Conservation (phyloP, 1,140 invertebrate genomes). For the Cecropterus lyciades region DNA sequence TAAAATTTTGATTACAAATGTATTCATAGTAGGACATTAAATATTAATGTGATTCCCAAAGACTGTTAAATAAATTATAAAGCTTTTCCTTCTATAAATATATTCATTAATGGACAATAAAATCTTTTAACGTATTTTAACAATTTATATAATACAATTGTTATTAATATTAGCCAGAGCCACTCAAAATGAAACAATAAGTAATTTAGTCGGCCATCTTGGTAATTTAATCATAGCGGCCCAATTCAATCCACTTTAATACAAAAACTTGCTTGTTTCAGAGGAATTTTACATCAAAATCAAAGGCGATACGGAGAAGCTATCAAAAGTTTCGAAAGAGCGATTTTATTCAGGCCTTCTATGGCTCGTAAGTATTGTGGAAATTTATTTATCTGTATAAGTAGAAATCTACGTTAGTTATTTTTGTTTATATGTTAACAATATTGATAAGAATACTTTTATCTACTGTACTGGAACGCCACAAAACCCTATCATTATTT, state of each 20-base stretch:
- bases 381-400: too few relatives aligned
- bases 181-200: conserved; percentile 22
- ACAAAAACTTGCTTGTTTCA: conserved; percentile 85
- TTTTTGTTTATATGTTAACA: neutral
- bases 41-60: too few relatives aligned
- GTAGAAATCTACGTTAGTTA: neutral
- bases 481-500: too few relatives aligned
- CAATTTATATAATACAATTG: neutral
- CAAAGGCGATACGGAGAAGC: conserved; percentile 95
- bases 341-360: conserved; percentile 96
- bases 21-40: too few relatives aligned
- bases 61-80: too few relatives aligned
- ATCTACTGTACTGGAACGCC: too few relatives aligned
- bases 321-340: conserved; percentile 95
- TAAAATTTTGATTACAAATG: too few relatives aligned
- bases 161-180: conserved; percentile 7
- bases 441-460: too few relatives aligned
- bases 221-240: conserved; percentile 28
- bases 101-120: neutral
- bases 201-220: conserved; percentile 31
- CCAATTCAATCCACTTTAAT: conserved; percentile 32
- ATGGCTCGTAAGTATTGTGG: conserved; percentile 93
- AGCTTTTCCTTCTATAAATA: neutral
- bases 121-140: neutral
- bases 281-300: conserved; percentile 96